Evolutionary conservation across 2,113 vertebrate genomes (phyloP), one percentile per base, ranked within the genome.

Genomic region (Copsychus sechellarum): DNA sequence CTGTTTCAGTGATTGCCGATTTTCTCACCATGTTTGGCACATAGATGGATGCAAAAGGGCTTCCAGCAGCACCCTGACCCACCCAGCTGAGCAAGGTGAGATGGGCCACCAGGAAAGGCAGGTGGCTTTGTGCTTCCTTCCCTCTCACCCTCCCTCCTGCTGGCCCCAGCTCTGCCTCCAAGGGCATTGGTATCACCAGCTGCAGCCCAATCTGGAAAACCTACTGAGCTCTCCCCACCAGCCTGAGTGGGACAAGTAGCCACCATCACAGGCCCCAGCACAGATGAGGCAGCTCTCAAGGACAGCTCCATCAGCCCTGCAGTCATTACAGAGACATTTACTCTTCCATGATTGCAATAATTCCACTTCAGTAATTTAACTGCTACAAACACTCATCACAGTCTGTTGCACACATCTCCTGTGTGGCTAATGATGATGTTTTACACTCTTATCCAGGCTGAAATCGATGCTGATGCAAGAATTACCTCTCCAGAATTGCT

Each of bases 221-320:
- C 38, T 6, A 16, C 2, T 0, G 62, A 57, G 58, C 14, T 5
- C 26, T 23, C 5, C 65, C 31, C 5, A 0, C 50, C 1, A 3
- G 18, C n/a, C 66, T 19, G 48, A 17, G 38, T 10, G 26, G 36
- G 31, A 60, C 0, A 0, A 61, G 11, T 10, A 48, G 54, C 43
- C 24, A 10, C 24, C 17, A 5, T 9, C 1, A 3, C 0, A 6
- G 57, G 57, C 47, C 0, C 1, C 42, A 13, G 15, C 0, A 6
- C 17, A 26, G 33, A 29, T 18, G 57, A 64, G 11, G 36, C 72
- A 57, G 57, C 42, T 67, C 81, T 51, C n/a, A 56, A 22, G 42
- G 31, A 79, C 15, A 51, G 28, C 36, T 51, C 43, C 1, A 13
- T 58, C 71, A 65, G 36, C 50, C 34, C 7, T 25, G 1, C 8